A percentile compares a stretch with the other conserved stretches of the same genome.
Evolutionary conservation across 2,113 vertebrate species (phyloP).

Genomic region (Tragelaphus strepsiceros): DNA sequence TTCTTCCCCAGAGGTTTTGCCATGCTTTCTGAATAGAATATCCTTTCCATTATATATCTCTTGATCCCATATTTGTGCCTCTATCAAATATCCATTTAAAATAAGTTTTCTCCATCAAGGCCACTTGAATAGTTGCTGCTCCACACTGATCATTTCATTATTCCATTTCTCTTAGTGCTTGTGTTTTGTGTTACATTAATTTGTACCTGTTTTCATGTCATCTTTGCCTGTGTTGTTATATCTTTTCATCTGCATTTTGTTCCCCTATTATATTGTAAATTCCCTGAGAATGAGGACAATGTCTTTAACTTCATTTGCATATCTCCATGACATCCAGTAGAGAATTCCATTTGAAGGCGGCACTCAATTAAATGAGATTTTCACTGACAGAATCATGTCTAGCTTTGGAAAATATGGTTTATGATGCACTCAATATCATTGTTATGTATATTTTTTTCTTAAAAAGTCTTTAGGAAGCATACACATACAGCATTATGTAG

Average conservation of each 20-base stretch:
- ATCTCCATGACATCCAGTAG: constrained; percentile 65
- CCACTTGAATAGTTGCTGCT: background rate
- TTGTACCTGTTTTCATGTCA: constrained; percentile 67
- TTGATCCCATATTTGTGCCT: background rate
- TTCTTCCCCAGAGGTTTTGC: constrained; percentile 28
- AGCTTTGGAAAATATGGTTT: constrained; percentile 21
- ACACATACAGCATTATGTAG: background rate
- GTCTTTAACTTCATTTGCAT: constrained; percentile 70
- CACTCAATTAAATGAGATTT: constrained; percentile 66
- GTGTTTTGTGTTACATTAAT: constrained; percentile 61
- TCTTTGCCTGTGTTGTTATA: constrained; percentile 66
- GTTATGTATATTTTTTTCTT: background rate
- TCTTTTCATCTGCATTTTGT: constrained; percentile 70
- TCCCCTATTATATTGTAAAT: constrained; percentile 73
- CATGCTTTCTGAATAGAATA: background rate
- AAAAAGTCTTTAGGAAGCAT: constrained; percentile 14
- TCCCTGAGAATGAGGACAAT: constrained; percentile 64
- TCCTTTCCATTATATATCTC: background rate
- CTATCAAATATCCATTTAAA: constrained; percentile 18
- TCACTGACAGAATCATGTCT: constrained; percentile 62
- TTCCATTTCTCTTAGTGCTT: constrained; percentile 32
- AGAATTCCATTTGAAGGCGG: constrained; percentile 62
- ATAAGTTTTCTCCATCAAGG: constrained; percentile 23
- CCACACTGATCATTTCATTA: constrained; percentile 42
- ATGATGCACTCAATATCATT: background rate